Percentiles rank a stretch among this genome's conserved stretches.
Conservation (phyloP, 2,113 vertebrate species). For the Chunga burmeisteri region DNA sequence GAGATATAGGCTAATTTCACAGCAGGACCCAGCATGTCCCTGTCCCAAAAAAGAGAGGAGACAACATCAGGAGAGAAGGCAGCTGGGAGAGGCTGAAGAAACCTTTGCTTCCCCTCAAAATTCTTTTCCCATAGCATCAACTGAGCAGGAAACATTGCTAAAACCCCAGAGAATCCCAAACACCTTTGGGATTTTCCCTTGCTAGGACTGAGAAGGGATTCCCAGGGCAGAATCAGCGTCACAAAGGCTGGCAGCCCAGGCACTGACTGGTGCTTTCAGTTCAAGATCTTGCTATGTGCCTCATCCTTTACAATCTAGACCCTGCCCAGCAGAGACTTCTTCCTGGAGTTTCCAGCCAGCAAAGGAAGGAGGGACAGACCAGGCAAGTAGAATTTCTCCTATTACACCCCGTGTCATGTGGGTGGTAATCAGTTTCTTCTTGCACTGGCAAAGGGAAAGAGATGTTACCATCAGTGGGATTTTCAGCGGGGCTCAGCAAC, state of each 20-base stretch:
- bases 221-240: not conserved
- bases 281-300: not conserved
- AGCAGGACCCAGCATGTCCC: not conserved
- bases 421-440: not conserved
- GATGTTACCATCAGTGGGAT: not conserved
- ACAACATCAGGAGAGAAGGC: not conserved
- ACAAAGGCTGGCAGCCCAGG: not conserved
- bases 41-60: not conserved
- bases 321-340: not conserved
- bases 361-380: not conserved
- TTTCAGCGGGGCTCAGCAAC: not conserved
- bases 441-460: not conserved
- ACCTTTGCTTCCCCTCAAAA: not conserved
- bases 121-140: accelerated
- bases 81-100: not conserved
- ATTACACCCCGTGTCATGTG: not conserved
- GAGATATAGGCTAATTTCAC: not conserved
- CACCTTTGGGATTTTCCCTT: not conserved
- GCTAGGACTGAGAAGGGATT: not conserved
- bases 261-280: not conserved
- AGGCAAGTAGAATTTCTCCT: not conserved
- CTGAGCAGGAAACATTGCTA: not conserved
- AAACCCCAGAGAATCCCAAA: not conserved
- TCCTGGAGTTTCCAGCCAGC: not conserved
- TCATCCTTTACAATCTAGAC: not conserved